Evolutionary conservation across 2,888 invertebrate genomes (phyloP), one percentile per base, ranked within the genome.

Genomic region (Oscheius sp.): DNA sequence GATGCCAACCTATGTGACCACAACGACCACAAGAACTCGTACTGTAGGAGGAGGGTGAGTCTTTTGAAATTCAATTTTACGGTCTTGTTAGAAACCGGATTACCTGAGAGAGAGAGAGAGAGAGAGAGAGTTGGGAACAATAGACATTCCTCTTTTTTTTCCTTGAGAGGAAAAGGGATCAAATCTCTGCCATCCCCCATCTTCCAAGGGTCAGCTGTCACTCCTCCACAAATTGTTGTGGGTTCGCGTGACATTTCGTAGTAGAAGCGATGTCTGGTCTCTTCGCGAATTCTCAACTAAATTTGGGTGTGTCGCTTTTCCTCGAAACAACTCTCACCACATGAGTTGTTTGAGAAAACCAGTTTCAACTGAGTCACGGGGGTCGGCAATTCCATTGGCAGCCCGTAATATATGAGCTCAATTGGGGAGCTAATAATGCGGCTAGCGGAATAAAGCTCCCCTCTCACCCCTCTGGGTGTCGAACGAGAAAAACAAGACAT

Each of bases 1-100:
- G 50, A 58, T 58, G 58, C 58, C 58, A 10, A 58, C 58, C 58
- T 58, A 58, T 27, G 58, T 58, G 15, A 58, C 58, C 39, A 39
- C 39, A 15, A 58, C 58, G 8, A 58, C 58, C 23, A 58, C 58
- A 12, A 39, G 58, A 42, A 58, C 58, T 27, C 42, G 42, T 29
- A 58, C 55, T 2, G 31, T 20, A 8, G 42, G 42, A 29, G 23
- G 23, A 20, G 20, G 53, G 34, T 48, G 3, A 5, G 48, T 48
- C 25, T 4, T 48, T 15, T 23, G 48, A 23, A 23, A 25, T 48
- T 48, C 20, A 17, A 46, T 37, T 15, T 10, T 37, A 8, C 8
- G 8, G 8, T 37, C 37, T 37, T 37, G 15, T 37, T 15, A 37
- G 37, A 37, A 37, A 37, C 8, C 37, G 15, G n/a, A n/a, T n/a